Evolutionary conservation across 2,888 invertebrate species (phyloP).

Genomic region (Mactromeris polynyma): DNA sequence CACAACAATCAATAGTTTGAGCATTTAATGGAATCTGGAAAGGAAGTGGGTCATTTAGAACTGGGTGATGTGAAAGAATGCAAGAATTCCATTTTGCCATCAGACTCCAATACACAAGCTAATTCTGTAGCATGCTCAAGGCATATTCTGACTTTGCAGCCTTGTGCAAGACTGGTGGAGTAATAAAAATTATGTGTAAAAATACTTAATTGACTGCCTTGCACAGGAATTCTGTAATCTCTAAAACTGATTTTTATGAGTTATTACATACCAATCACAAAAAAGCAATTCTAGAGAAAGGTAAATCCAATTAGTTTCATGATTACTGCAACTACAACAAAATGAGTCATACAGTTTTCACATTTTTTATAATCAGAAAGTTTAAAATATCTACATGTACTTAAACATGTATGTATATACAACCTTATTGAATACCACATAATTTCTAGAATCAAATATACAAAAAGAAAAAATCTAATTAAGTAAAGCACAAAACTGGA

Average conservation of each 20-base stretch:
- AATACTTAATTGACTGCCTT: too few relatives aligned
- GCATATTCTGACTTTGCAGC: neutral
- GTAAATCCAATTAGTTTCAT: neutral
- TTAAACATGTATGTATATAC: too few relatives aligned
- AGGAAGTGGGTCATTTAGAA: conserved; percentile 24
- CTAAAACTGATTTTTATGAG: neutral
- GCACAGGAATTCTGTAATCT: too few relatives aligned
- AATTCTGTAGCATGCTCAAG: neutral
- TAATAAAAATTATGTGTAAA: too few relatives aligned
- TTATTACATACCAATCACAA: neutral
- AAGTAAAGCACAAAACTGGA: neutral
- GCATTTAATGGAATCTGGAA: conserved; percentile 22
- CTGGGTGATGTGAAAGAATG: conserved; percentile 9
- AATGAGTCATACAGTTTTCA: neutral
- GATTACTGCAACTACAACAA: neutral
- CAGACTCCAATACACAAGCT: conserved; percentile 11
- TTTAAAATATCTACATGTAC: neutral
- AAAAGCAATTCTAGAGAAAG: neutral
- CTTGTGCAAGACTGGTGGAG: neutral
- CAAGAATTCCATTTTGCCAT: neutral
- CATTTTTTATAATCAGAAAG: neutral
- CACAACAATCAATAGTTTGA: conserved; percentile 34
- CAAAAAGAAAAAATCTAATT: neutral
- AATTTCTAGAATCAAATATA: neutral
- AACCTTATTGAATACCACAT: neutral